Evolutionary conservation across 2,113 vertebrate species (phyloP).

Genomic region (Acanthochromis polyacanthus): DNA sequence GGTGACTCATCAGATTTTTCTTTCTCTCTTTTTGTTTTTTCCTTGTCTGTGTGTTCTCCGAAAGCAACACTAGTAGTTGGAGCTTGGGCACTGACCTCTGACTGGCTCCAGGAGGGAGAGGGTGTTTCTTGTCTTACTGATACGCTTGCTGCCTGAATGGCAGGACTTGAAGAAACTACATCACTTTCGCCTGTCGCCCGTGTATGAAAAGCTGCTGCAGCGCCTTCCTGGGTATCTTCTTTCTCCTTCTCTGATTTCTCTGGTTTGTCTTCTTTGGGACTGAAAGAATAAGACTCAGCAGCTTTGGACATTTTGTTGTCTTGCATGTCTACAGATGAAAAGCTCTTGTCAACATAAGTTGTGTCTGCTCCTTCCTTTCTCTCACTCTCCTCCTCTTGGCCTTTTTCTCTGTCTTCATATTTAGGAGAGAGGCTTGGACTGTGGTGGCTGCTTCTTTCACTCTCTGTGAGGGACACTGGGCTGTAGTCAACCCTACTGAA

Average conservation of each 20-base stretch:
- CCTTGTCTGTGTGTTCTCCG: slow-evolving; percentile 61
- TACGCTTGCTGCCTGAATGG: slow-evolving; percentile 17
- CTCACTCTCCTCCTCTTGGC: slow-evolving; percentile 81
- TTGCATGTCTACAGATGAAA: slow-evolving; percentile 87
- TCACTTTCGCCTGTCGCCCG: slow-evolving; percentile 40
- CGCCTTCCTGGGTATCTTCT: slow-evolving; percentile 57
- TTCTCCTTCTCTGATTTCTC: slow-evolving; percentile 81
- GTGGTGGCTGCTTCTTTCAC: slow-evolving; percentile 68
- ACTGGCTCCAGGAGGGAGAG: slow-evolving; percentile 70
- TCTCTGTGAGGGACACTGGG: slow-evolving; percentile 70
- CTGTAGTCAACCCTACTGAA: slow-evolving; percentile 75
- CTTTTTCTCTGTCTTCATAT: slow-evolving; percentile 74
- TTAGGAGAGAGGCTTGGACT: slow-evolving; percentile 69
- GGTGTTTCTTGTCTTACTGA: slow-evolving; percentile 54
- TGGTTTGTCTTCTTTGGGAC: slow-evolving; percentile 79
- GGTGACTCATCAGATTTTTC: slow-evolving; percentile 58
- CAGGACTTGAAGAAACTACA: slow-evolving; percentile 26
- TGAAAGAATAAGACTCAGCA: slow-evolving; percentile 70
- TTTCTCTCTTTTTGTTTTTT: slow-evolving; percentile 63
- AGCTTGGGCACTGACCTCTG: slow-evolving; percentile 53
- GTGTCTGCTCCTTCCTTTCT: slow-evolving; percentile 88
- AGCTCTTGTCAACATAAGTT: slow-evolving; percentile 87
- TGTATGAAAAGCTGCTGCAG: slow-evolving; percentile 26
- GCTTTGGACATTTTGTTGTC: slow-evolving; percentile 84
- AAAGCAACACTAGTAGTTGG: slow-evolving; percentile 35